Base-by-base conservation (phyloP, 2,888 invertebrate species). In the Neoascia interrupta region DNA sequence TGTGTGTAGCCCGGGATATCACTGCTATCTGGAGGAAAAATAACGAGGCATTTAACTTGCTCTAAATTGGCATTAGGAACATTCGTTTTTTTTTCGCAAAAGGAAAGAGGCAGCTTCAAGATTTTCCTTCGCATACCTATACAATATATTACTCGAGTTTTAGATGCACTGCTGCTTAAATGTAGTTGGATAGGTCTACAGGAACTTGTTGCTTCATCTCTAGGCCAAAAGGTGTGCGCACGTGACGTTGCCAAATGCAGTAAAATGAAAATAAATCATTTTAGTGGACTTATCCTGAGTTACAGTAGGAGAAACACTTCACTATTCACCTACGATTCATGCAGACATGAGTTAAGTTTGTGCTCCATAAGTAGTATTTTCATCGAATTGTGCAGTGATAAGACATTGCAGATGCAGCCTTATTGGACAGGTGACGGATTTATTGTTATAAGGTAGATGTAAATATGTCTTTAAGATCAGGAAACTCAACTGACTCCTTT, bases 41-140 rank as follows among this genome's bases (percentile, higher is more conserved):
- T 47, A 61, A 58, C 56, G 51, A 54, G 63, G 63, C 61, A 75
- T 70, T 75, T 69, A 70, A 56, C 56, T 70, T 70, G 70, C 70
- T 70, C 64, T 45, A 63, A 56, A 70, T 70, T 76, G 76, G 76
- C 76, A 76, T 63, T 70, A 37, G 70, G 63, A 70, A 61, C 53
- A 21, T 31, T 58, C 10, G 10, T 26, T 63, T 6, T 49, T 39
- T 60, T n/a, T 23, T 13, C 19, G 26, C n/a, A n/a, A 31, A 6
- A n/a, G 31, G 31, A 31, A 31, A 2, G 31, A 6, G 3, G 4
- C 8, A 5, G 4, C 31, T 31, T 31, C 61, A 23, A 43, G 58
- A 36, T 49, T 49, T 60, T 58, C 58, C n/a, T n/a, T 51, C 36
- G 19, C 31, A 31, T n/a, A n/a, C n/a, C n/a, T n/a, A n/a, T n/a